These are phyloP conservation scores for Naja naja DNA, from an alignment of 2,113 vertebrate species.

Conservation along the genomic window DNA sequence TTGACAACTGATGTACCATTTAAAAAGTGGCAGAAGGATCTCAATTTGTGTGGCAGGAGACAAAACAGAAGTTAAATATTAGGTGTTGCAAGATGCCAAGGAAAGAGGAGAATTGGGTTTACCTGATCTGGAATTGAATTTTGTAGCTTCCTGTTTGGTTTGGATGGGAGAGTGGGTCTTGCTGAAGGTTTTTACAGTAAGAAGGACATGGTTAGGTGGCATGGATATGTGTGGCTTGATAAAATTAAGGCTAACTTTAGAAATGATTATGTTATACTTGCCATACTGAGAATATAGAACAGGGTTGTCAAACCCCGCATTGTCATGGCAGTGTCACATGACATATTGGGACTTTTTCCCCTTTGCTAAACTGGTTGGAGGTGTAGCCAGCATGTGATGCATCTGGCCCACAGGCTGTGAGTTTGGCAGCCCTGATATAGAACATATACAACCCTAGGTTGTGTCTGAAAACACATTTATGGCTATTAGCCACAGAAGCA, in stretches of 20 bases:
- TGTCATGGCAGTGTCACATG: too few species aligned
- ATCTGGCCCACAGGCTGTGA: too few species aligned
- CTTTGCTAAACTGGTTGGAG: too few species aligned
- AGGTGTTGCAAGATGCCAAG: background rate
- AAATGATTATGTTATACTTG: background rate
- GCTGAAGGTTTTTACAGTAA: background rate
- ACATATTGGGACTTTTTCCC: too few species aligned
- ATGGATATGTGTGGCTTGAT: background rate
- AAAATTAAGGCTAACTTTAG: background rate
- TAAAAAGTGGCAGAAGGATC: background rate
- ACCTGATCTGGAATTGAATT: background rate
- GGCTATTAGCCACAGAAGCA: background rate
- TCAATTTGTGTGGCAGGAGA: background rate
- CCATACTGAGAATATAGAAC: background rate
- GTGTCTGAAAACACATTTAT: background rate
- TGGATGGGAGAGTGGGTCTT: background rate
- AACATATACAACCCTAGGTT: background rate
- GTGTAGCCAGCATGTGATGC: too few species aligned
- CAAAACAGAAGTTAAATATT: background rate
- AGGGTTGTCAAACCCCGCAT: background rate
- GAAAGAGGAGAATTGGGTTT: background rate
- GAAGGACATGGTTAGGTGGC: background rate
- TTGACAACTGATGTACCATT: background rate
- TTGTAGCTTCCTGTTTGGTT: background rate
- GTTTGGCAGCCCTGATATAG: background rate